Evolutionary conservation across 2,888 invertebrate genomes (phyloP), one percentile per base, ranked within the genome.

Genomic region (Eurytoma californica): DNA sequence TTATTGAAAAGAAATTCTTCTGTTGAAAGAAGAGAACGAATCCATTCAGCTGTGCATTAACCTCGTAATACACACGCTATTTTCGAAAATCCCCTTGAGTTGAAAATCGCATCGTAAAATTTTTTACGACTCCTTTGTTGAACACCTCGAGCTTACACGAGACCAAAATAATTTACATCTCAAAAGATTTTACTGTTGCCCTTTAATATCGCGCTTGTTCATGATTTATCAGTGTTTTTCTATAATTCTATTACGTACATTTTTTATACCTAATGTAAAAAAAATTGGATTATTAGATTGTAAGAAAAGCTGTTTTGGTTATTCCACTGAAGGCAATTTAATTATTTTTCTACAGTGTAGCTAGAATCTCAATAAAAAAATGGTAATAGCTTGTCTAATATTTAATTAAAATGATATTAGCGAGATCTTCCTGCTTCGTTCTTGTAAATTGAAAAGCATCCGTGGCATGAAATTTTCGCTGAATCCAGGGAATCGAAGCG

Each of bases 111-210:
- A 30, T 65, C 57, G 47, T 66, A 74, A 66, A 61, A 28, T 61
- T 28, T 74, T 74, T 66, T 74, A 74, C 28, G 28, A 49, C 49
- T 74, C 58, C 58, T 66, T 74, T 63, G 47, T 69, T 69, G 47
- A 30, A 63, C n/a, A 3, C 2, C 0, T 12, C 1, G 13, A 57
- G 57, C 20, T 14, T 53, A n/a, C 7, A 14, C 20, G n/a, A 16
- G 53, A 53, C 51, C 18, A 70, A 70, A 58, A 55, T 60, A 70
- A 70, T 65, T 73, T 65, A 63, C 73, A 73, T 65, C 65, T 55
- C 55, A 65, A 73, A 73, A 73, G 65, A 39, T 14, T 58, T 60
- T 69, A 69, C 57, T 57, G 69, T 69, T 57, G 55, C 55, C 20
- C 30, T 63, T 69, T 47, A 69, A 69, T 57, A 30, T 9, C 39